A percentile compares a stretch with the other conserved stretches of the same genome.
Conservation (phyloP, 2,797 vertebrate species). For the Fistularia tabacaria region DNA sequence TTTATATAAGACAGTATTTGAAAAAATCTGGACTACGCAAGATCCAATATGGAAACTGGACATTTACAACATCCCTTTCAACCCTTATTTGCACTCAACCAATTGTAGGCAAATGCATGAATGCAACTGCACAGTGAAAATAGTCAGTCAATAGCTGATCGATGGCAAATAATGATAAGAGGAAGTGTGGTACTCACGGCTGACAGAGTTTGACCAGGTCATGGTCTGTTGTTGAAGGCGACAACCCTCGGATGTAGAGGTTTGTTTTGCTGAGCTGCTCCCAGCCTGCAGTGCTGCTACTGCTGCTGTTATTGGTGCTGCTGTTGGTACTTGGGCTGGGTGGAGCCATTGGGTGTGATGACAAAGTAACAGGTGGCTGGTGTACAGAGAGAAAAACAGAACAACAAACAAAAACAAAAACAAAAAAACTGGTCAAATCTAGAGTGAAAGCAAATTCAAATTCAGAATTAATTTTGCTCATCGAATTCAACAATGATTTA, state of each 20-base stretch:
- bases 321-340: constrained; percentile 95
- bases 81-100: constrained; percentile 2
- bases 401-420: not conserved
- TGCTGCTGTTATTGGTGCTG: constrained; percentile 96
- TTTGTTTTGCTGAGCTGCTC: constrained; percentile 99
- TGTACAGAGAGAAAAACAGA: not conserved
- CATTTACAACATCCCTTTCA: not conserved
- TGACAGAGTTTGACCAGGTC: constrained; percentile 98
- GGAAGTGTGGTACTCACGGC: constrained; percentile 85
- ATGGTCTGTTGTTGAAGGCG: constrained; percentile 94
- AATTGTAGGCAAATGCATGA: constrained; percentile 17
- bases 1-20: too few species aligned
- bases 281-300: constrained; percentile 92
- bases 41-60: too few species aligned
- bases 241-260: constrained; percentile 96
- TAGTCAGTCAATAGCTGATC: constrained; percentile 41
- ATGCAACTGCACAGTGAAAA: constrained; percentile 18
- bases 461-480: not conserved
- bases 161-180: constrained; percentile 43
- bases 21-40: too few species aligned
- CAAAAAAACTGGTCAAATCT: not conserved
- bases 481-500: not conserved
- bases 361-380: constrained; percentile 84
- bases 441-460: not conserved
- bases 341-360: constrained; percentile 92